Conservation (phyloP, 2,797 vertebrate genomes). For the Saxicola maurus region DNA sequence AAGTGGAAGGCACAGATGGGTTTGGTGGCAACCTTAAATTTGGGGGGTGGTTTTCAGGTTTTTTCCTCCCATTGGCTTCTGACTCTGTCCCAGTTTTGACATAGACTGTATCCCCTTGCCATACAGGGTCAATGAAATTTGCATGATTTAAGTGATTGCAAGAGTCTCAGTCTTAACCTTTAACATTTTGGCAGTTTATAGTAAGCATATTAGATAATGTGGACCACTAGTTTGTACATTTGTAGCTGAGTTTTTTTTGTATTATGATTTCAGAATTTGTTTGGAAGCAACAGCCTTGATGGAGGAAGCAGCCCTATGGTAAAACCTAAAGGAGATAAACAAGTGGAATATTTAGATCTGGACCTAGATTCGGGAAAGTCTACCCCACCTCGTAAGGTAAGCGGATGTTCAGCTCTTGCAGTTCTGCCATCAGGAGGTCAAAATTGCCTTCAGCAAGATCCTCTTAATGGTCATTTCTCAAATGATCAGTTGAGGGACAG, state of each 20-base stretch:
- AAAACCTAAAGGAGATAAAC: conserved; percentile 94
- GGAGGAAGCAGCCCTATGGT: conserved; percentile 91
- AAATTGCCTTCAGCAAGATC: not conserved
- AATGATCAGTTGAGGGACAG: not conserved
- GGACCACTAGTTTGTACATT: not conserved
- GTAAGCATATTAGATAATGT: not conserved
- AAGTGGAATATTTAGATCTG: conserved; percentile 97
- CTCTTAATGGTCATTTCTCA: not conserved
- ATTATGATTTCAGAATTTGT: conserved; percentile 71
- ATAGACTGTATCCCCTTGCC: not conserved
- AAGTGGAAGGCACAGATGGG: not conserved
- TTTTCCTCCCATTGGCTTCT: not conserved
- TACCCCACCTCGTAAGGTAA: conserved; percentile 95
- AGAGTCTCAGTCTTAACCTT: not conserved
- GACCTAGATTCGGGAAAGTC: conserved; percentile 93
- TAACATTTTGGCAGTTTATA: not conserved
- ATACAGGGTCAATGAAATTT: not conserved
- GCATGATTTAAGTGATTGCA: conserved; percentile 6
- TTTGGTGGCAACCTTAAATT: not conserved
- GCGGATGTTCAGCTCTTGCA: not conserved
- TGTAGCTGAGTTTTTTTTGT: not conserved
- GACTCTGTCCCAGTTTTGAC: not conserved
- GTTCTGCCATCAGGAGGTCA: not conserved
- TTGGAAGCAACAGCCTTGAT: conserved; percentile 80
- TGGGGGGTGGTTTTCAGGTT: not conserved